Percentiles rank a stretch among this genome's conserved stretches.
Conservation (phyloP, 2,113 vertebrate genomes). For the Bujurquina vittata region DNA sequence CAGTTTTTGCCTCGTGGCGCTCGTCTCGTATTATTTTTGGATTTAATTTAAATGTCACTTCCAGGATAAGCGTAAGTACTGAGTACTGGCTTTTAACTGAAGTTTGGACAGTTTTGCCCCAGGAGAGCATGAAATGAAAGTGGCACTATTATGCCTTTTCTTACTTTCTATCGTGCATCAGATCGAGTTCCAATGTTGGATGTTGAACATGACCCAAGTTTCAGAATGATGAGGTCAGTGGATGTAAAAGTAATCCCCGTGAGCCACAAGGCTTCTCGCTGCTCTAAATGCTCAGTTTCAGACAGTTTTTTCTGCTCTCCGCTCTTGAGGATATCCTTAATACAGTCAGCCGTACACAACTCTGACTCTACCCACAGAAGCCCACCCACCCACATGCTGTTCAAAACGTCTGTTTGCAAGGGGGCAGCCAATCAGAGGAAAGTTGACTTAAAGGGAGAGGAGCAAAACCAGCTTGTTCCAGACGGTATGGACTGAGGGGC, state of each 20-base stretch:
- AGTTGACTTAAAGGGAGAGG: background rate
- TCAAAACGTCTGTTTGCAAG: background rate
- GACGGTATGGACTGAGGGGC: too few relatives aligned
- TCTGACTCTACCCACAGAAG: background rate
- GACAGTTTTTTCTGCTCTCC: background rate
- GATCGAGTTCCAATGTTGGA: background rate
- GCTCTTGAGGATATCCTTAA: background rate
- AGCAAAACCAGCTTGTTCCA: background rate
- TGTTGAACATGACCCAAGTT: background rate
- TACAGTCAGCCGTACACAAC: background rate
- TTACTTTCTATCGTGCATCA: background rate
- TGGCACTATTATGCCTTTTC: background rate
- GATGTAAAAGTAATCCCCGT: background rate
- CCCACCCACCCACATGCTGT: background rate
- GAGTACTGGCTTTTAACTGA: background rate
- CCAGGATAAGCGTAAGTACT: background rate
- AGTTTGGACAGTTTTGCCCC: background rate
- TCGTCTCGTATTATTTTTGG: background rate
- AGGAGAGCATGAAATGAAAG: background rate
- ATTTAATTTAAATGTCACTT: conserved; percentile 13
- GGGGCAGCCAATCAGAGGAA: background rate
- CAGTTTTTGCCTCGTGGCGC: background rate
- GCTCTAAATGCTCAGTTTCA: background rate
- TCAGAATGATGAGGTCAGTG: background rate
- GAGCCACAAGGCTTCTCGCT: background rate